Evolutionary conservation across 2,888 invertebrate species (phyloP), one percentile per base, ranked within the genome.

Genomic region (Rhagonycha lutea): DNA sequence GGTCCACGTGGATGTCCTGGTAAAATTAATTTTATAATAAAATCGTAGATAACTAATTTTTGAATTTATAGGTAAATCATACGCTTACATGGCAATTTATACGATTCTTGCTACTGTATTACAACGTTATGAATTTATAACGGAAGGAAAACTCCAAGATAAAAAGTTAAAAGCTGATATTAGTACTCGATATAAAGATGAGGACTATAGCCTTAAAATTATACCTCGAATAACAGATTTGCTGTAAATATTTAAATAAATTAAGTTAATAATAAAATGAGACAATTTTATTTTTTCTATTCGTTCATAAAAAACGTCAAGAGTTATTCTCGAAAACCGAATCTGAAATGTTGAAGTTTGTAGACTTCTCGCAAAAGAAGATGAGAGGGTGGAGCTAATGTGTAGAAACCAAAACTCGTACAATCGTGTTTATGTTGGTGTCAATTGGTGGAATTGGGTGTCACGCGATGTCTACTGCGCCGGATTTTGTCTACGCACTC

Each of bases 1-100:
- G 86, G 86, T 62, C 18, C 23, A 62, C 65, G 47, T n/a, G 26
- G 32, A 8, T 72, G 72, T 26, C 29, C 14, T 12, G 68, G 68
- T 60, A 63, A 28, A 18, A 1, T n/a, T 47, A 12, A n/a, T 61
- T 4, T 28, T 9, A 14, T 10, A 24, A 8, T 67, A 11, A 61
- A 24, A n/a, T 68, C 12, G 9, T n/a, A 12, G 18, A 11, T 1
- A 1, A 28, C 8, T 28, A 28, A 28, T 8, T 28, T 28, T 28
- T 7, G 28, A 8, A 28, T 9, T 28, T 28, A 1, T 61, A 76
- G 74, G 73, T 14, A 24, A 75, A 72, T 10, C 61, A 3, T 77
- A 62, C 26, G 75, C 72, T 14, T 70, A 70, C 18, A 60, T 29
- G 26, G 69, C 69, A 0, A 73, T 78, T 65, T 70, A 73, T 32